Conservation (phyloP, 2,113 vertebrate species). For the Dipodomys stephensi region DNA sequence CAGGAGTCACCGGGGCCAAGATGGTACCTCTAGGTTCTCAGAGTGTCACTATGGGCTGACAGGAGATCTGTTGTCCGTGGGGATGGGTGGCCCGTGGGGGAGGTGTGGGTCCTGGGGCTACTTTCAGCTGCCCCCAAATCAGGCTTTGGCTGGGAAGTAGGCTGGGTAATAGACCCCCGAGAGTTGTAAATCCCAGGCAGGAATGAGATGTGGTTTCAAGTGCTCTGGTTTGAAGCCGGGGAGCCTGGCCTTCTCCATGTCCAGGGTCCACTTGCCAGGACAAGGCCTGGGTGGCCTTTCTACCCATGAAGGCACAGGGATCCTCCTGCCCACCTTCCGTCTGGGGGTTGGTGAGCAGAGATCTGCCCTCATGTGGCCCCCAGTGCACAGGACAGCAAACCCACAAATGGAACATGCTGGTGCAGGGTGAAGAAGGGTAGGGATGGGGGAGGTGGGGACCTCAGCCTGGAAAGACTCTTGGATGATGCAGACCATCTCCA, state of each 20-base stretch:
- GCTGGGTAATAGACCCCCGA: not conserved
- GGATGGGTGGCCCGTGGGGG: not conserved
- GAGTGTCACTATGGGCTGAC: not conserved
- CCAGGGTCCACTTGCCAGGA: not conserved
- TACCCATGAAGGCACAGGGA: not conserved
- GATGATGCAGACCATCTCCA: not conserved
- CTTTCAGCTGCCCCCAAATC: conserved; percentile 31
- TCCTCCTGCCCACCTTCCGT: not conserved
- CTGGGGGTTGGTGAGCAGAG: not conserved
- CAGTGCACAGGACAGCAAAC: rapidly evolving
- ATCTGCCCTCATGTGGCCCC: not conserved
- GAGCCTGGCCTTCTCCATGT: not conserved
- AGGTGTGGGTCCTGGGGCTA: not conserved
- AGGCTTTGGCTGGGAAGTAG: conserved; percentile 46
- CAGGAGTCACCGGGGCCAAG: not conserved
- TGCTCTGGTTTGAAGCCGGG: not conserved
- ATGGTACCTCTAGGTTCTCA: not conserved
- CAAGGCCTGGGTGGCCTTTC: not conserved
- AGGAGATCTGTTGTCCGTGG: not conserved
- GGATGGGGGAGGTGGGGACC: rapidly evolving
- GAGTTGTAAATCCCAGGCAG: conserved; percentile 44
- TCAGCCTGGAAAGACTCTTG: not conserved
- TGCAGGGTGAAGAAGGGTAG: no score
- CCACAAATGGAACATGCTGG: rapidly evolving
- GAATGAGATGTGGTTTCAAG: not conserved